Base-by-base conservation (phyloP, 2,888 invertebrate species). In the Calliphora vomitoria region DNA sequence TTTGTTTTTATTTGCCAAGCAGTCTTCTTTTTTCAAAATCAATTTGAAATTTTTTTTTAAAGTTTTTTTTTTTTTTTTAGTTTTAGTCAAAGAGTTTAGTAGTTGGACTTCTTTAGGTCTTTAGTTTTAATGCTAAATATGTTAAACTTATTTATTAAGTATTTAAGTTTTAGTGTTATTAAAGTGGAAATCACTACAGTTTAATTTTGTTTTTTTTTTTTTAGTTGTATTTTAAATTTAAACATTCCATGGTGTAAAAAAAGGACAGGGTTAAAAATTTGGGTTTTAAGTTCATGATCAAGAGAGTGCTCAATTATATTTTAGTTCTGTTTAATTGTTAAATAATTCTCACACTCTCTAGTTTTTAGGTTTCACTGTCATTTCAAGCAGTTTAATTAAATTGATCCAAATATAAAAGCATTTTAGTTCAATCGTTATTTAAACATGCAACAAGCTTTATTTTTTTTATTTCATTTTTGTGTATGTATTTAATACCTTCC, bases 401-500 rank as follows among this genome's bases (percentile, higher is more conserved):
- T 50, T 69, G 60, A 13, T 62, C 60, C 76, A 75, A 69, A 75
- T 13, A 44, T 47, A 20, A 58, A 75, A 75, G 68, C 69, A 62
- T 41, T 76, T 76, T 31, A 53, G n/a, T 64, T 64, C 53, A 89
- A 88, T 89, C 88, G 83, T 90, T 89, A 72, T 20, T 50, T 58
- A 68, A 68, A 71, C 80, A 88, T 81, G 87, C 75, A 82, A 76
- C 88, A 89, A 89, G 86, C 88, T 78, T 82, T 38, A 72, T 81
- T 85, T 86, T 62, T 64, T 8, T 53, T 64, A 66, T 60, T 62
- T 15, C 38, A n/a, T 71, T 76, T 62, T 8, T 25, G 15, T 50
- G 18, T 60, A 62, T 50, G 18, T 60, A 62, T 89, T 91, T 87
- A 93, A 91, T 93, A 93, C 93, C 93, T 93, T 92, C 93, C 92